Evolutionary conservation across 2,888 invertebrate species (phyloP), one percentile per base, ranked within the genome.

Genomic region (Leptothorax acervorum): DNA sequence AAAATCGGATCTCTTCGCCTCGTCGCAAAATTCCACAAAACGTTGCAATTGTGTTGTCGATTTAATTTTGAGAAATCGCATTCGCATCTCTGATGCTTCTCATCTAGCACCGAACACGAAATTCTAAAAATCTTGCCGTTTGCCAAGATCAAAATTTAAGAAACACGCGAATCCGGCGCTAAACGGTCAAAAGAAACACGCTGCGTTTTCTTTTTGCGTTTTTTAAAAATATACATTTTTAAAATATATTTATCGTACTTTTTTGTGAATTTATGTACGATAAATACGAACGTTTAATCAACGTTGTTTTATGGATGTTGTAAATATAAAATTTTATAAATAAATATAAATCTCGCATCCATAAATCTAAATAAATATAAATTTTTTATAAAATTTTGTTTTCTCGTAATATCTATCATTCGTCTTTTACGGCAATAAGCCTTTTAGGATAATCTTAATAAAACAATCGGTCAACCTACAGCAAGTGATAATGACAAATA

Each of bases 291-390:
- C 53, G 12, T 70, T n/a, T 12, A n/a, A 39, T 68, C 2, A 31
- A 51, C 15, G 28, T 51, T 51, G 4, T 2, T 70, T 51, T 18
- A 23, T 18, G 45, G 0, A 48, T 35, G 48, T 35, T 62, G 15
- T 70, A 73, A 57, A 71, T 39, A 74, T 31, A 45, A 53, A 71
- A 23, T 6, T 42, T 9, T 28, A 23, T 66, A 70, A 53, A 31
- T 70, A 70, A 53, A 71, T 70, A 55, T 42, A 55, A 35, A 53
- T 51, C 31, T 39, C 3, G 23, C 3, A 55, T 23, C 23, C n/a
- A 55, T 9, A 23, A 55, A 55, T n/a, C 3, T 71, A 71, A 55
- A 71, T 55, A 71, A 68, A 68, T 70, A 70, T 51, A 70, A 51
- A 51, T 35, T 73, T 55, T 55, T 15, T 6, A 23, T 39, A 39